Conservation (phyloP, 2,888 invertebrate species). For the Nowickia ferox region DNA sequence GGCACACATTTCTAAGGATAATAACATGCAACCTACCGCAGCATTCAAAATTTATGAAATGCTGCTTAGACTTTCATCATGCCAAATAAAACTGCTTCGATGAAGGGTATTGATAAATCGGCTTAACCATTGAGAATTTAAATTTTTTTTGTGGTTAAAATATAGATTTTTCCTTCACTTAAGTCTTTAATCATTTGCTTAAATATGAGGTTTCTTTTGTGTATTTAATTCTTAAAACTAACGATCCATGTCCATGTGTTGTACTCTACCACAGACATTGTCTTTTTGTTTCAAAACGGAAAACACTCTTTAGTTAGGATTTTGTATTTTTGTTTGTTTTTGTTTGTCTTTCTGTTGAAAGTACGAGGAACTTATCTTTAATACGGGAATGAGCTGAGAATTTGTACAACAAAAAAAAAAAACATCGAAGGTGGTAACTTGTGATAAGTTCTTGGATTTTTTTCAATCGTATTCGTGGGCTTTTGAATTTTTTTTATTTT, state of each 20-base stretch:
- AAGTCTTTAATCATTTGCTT: conserved; percentile 68
- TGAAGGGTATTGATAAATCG: conserved; percentile 1
- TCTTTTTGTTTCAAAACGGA: background rate
- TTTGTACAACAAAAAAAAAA: conserved; percentile 23
- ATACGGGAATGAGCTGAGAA: conserved; percentile 43
- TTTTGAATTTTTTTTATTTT: conserved; percentile 37
- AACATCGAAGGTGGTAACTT: conserved; percentile 68
- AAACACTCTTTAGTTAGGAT: conserved; percentile 2
- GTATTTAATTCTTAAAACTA: conserved; percentile 31
- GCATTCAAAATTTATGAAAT: background rate
- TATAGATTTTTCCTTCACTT: conserved; percentile 43
- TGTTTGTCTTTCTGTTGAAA: conserved; percentile 15
- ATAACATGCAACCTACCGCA: too few species aligned
- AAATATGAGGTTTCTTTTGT: conserved; percentile 57
- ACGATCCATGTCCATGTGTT: conserved; percentile 29
- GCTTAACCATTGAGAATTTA: background rate
- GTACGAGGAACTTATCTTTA: conserved; percentile 22
- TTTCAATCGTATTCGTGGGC: conserved; percentile 10
- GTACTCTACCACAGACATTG: background rate
- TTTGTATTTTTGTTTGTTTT: background rate
- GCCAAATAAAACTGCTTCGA: background rate
- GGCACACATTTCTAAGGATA: background rate
- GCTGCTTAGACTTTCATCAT: too few species aligned
- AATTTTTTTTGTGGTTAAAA: background rate
- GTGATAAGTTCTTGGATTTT: conserved; percentile 57